phyloP scores from a whole-genome alignment of 2,888 invertebrate species.

The Lamellibrachia columna region DNA sequence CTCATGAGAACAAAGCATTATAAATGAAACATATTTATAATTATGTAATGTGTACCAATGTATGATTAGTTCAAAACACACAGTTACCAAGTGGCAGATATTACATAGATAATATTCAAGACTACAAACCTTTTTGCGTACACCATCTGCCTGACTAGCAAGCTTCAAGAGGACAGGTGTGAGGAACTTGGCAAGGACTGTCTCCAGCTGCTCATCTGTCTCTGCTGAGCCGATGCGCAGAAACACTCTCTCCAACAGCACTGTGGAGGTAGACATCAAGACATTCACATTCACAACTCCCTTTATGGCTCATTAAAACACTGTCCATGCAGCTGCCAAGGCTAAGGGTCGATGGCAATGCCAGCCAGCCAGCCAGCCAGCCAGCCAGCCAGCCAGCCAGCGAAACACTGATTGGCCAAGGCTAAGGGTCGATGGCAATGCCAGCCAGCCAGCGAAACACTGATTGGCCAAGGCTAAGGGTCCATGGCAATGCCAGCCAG shows the following conservation, averaged over 20 bases:
- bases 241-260: conserved; percentile 86
- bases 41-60: neutral
- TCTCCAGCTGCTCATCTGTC: conserved; percentile 87
- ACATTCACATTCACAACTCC: conserved; percentile 22
- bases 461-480: no score
- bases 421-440: no score
- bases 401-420: no score
- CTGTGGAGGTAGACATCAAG: conserved; percentile 44
- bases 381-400: no score
- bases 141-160: conserved; percentile 85
- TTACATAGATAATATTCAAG: neutral
- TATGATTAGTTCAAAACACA: conserved; percentile 14
- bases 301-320: neutral
- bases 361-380: no score
- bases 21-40: neutral
- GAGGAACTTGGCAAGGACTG: conserved; percentile 82
- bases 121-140: conserved; percentile 72
- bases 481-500: no score
- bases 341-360: no score
- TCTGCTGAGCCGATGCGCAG: conserved; percentile 88
- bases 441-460: no score
- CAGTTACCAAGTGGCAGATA: neutral
- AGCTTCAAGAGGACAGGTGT: conserved; percentile 90
- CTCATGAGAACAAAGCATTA: neutral
- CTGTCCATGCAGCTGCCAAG: neutral